Percentiles rank a stretch among this genome's conserved stretches.
Conservation (phyloP, 2,888 invertebrate genomes). For the Chorisops tibialis region DNA sequence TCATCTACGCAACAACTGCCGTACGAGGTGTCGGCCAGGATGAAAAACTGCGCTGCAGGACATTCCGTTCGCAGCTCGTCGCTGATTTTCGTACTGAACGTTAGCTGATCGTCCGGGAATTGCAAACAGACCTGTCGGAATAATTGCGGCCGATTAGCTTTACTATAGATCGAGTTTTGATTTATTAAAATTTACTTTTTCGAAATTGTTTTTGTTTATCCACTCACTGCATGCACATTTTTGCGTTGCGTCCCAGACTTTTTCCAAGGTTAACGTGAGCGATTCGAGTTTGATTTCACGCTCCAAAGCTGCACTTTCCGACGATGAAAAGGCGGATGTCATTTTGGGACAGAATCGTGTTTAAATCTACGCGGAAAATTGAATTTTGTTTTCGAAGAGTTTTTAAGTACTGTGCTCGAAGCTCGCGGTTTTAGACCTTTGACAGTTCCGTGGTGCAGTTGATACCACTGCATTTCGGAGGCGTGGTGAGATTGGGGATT, state of each 20-base stretch:
- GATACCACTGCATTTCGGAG: too few species aligned
- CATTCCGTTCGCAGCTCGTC: slow-evolving; percentile 54
- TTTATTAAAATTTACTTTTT: slow-evolving; percentile 62
- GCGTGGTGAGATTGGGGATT: too few species aligned
- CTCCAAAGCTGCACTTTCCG: slow-evolving; percentile 44
- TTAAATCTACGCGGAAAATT: too few species aligned
- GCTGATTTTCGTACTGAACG: slow-evolving; percentile 66
- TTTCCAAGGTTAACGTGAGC: slow-evolving; percentile 35
- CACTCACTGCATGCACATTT: slow-evolving; percentile 55
- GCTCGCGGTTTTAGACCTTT: too few species aligned
- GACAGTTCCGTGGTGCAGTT: too few species aligned
- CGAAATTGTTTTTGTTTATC: slow-evolving; percentile 64
- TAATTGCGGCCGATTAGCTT: slow-evolving; percentile 7
- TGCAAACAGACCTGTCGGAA: slow-evolving; percentile 76
- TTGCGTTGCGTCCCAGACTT: slow-evolving; percentile 47
- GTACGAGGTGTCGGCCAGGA: slow-evolving; percentile 88
- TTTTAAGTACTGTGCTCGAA: too few species aligned
- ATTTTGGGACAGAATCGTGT: slow-evolving; percentile 25
- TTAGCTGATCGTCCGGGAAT: slow-evolving; percentile 80
- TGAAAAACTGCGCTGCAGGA: slow-evolving; percentile 61
- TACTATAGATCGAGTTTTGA: background rate
- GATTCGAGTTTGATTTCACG: slow-evolving; percentile 39
- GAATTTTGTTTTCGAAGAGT: too few species aligned
- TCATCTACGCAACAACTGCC: slow-evolving; percentile 65
- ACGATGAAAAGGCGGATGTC: slow-evolving; percentile 45